phyloP scores from a whole-genome alignment of 1,140 invertebrate genomes.

The Ips typographus region DNA sequence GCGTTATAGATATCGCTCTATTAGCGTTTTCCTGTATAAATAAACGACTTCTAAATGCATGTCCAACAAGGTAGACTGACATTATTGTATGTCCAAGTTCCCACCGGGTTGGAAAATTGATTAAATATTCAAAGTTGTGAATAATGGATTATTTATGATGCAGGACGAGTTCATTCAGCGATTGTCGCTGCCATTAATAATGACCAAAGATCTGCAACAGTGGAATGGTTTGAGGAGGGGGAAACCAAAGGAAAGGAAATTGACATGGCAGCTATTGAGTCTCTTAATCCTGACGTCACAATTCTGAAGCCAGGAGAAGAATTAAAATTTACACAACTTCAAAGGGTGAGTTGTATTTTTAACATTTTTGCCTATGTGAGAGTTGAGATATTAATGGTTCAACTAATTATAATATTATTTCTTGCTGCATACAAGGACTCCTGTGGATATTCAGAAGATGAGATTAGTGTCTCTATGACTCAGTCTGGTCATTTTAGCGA shows the following conservation, averaged over 20 bases:
- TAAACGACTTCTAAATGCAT: too few species aligned
- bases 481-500: constrained; percentile 46
- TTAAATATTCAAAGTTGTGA: too few species aligned
- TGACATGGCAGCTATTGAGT: constrained; percentile 84
- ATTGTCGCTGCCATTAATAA: constrained; percentile 91
- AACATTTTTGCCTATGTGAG: not conserved
- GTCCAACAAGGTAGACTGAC: too few species aligned
- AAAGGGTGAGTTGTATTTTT: constrained; percentile 41
- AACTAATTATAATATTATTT: not conserved
- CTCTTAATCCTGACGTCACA: constrained; percentile 80
- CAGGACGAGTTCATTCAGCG: constrained; percentile 90
- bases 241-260: constrained; percentile 99
- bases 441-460: constrained; percentile 50
- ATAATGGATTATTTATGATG: too few species aligned
- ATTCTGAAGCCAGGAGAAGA: constrained; percentile 44
- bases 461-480: constrained; percentile 45
- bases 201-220: constrained; percentile 85
- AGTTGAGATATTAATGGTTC: not conserved
- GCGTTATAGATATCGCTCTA: too few species aligned
- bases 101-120: too few species aligned
- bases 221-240: constrained; percentile 97
- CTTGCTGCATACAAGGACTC: constrained; percentile 44
- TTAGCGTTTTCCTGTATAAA: too few species aligned
- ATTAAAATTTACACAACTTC: constrained; percentile 41
- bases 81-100: too few species aligned